Base-by-base conservation (phyloP, 2,888 invertebrate species). In the Platypus cylindrus region DNA sequence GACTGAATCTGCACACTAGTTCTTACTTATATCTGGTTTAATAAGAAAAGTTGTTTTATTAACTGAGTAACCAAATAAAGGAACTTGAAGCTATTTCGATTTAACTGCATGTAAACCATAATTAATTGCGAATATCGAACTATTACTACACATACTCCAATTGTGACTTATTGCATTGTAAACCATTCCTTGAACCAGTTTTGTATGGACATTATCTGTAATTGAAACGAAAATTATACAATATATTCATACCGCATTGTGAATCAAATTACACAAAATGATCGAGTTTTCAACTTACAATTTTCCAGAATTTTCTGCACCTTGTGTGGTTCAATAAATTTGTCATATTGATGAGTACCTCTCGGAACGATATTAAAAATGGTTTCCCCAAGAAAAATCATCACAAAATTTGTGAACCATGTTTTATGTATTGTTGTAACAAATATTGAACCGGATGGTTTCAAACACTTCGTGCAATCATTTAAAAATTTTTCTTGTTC, bases 321-420 rank as follows among this genome's bases (percentile, higher is more conserved):
- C 45, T 89, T 81, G 31, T 72, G 65, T 0, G 91, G 89, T 1
- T 74, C 64, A 13, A 90, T 73, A 60, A 97, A 87, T 61, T 90
- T 89, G 7, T 87, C 73, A 74, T 82, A 91, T 38, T 90, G 75
- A 58, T 98, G 97, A 0, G 91, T 89, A 3, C 91, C 93, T 46
- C 62, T 63, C 0, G 95, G 93, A n/a, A 90, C 56, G 1, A 79
- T 32, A 24, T 67, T 65, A 0, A 90, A 50, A 1, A 90, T 44
- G 58, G 83, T 71, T 65, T 98, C 97, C 0, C 81, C 85, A 0
- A 77, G 47, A 18, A 74, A 59, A 33, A 95, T 80, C 0, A 67
- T 81, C 9, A 70, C 60, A 1, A 83, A 31, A 64, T 79, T 82
- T 3, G 90, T 73, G 1, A 64, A 27, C 16, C 60, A 46, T 0